phyloP scores from a whole-genome alignment of 2,888 invertebrate species.

The Cephus runcator region DNA sequence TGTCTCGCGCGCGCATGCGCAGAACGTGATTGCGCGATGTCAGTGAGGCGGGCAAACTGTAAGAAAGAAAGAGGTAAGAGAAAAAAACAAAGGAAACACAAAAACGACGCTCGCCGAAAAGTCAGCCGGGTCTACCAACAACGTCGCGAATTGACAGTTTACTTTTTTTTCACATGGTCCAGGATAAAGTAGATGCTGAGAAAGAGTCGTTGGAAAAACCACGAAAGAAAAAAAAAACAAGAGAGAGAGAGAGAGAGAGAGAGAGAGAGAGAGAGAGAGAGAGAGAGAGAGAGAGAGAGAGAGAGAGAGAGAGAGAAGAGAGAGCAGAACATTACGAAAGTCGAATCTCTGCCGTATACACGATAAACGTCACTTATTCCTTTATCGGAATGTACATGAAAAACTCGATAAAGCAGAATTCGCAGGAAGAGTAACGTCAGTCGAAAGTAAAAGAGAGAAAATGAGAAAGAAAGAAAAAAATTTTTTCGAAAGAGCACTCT shows the following conservation, averaged over 20 bases:
- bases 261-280: not conserved
- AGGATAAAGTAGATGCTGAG: slow-evolving; percentile 5
- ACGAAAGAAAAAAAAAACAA: not conserved
- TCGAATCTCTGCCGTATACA: not conserved
- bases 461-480: not conserved
- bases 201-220: slow-evolving; percentile 5
- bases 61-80: slow-evolving; percentile 1
- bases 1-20: not conserved
- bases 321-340: not conserved
- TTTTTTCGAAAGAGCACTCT: not conserved
- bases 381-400: not conserved
- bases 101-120: not conserved
- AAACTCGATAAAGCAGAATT: not conserved
- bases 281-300: not conserved
- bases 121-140: not conserved
- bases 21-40: not conserved
- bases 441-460: not conserved
- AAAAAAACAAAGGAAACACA: not conserved
- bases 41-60: slow-evolving; percentile 1
- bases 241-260: not conserved
- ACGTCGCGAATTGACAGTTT: not conserved
- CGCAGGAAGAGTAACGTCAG: not conserved
- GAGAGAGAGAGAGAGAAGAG: not conserved
- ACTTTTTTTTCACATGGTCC: not conserved
- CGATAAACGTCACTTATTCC: not conserved